These are phyloP conservation scores for Heliconius congener DNA, from an alignment of 1,140 invertebrate species.

Conservation along the genomic window DNA sequence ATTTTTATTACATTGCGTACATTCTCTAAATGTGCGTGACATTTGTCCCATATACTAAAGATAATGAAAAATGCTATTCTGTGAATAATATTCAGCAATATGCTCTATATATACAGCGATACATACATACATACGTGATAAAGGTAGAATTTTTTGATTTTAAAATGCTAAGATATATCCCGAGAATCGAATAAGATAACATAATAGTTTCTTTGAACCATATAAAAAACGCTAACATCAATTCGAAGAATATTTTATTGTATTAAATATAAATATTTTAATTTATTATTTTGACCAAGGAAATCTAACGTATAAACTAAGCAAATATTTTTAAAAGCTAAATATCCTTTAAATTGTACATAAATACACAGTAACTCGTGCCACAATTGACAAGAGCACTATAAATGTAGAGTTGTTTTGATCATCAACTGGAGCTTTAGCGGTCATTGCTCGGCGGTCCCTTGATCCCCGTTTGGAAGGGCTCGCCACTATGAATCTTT, in stretches of 20 bases:
- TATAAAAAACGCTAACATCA: background rate
- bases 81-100: background rate
- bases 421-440: constrained; percentile 24
- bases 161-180: background rate
- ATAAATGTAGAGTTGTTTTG: constrained; percentile 25
- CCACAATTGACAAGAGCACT: background rate
- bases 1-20: too few relatives aligned
- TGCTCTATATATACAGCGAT: background rate
- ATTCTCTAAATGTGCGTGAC: background rate
- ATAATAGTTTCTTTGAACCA: background rate
- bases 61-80: background rate
- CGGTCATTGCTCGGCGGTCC: constrained; percentile 38
- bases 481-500: constrained; percentile 35
- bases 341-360: background rate
- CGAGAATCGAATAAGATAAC: background rate
- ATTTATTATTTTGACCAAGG: background rate
- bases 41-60: background rate
- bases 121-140: background rate
- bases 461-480: constrained; percentile 43
- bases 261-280: background rate
- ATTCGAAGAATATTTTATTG: background rate
- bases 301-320: background rate
- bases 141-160: background rate
- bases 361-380: background rate
- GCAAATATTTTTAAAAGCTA: background rate